phyloP scores from a whole-genome alignment of 1,140 invertebrate species.

The Bombus impatiens region DNA sequence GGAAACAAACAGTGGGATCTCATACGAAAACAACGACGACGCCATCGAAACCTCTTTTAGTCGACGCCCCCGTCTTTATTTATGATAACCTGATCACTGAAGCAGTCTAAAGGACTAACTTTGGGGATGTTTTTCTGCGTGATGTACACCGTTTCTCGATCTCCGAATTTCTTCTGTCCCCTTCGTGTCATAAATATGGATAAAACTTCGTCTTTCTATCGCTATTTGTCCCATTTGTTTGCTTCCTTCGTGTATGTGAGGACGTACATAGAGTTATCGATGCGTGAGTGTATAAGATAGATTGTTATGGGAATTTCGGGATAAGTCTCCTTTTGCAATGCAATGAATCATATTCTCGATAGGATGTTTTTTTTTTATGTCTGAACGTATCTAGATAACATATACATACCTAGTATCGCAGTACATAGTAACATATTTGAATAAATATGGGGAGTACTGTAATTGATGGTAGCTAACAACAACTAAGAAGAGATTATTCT shows the following conservation, averaged over 20 bases:
- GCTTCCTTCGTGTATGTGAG: background rate
- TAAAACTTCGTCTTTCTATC: background rate
- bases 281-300: background rate
- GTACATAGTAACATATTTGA: background rate
- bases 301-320: background rate
- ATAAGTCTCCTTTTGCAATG: background rate
- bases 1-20: background rate
- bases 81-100: background rate
- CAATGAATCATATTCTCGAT: background rate
- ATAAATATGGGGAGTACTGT: background rate
- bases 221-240: background rate
- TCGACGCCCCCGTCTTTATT: background rate
- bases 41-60: background rate
- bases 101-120: background rate
- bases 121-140: background rate
- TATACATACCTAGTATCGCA: background rate
- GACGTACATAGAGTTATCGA: background rate
- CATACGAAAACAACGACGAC: background rate
- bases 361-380: background rate
- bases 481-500: background rate
- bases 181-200: constrained; percentile 1
- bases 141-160: background rate
- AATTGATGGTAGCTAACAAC: background rate
- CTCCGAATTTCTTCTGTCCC: background rate
- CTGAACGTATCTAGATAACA: background rate